phyloP scores from a whole-genome alignment of 2,797 vertebrate genomes.

The Sciurus vulgaris region DNA sequence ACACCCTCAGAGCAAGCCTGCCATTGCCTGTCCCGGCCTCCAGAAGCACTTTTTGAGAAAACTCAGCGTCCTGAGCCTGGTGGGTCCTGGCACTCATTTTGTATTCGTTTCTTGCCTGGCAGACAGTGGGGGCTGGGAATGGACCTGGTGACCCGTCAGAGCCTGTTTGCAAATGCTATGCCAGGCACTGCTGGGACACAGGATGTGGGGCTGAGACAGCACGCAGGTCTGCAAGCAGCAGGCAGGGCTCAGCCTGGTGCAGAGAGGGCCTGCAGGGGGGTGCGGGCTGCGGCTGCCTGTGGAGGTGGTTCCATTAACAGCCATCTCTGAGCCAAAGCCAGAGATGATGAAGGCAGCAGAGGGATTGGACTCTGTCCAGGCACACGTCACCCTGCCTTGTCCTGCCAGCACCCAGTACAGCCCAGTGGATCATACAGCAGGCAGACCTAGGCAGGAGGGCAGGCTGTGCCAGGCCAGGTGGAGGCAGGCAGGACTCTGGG shows the following conservation, averaged over 20 bases:
- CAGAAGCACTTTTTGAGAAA: not conserved
- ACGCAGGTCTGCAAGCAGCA: not conserved
- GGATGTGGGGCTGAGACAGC: not conserved
- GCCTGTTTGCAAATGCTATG: not conserved
- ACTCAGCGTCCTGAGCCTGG: not conserved
- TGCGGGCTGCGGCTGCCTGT: fast-evolving
- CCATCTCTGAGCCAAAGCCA: slow-evolving; percentile 22
- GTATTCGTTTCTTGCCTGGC: not conserved
- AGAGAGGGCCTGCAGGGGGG: not conserved
- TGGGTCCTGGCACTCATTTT: not conserved
- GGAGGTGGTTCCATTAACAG: not conserved
- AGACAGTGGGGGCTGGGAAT: not conserved
- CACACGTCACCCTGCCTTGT: not conserved
- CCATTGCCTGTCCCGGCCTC: not conserved
- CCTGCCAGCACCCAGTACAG: not conserved
- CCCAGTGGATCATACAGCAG: slow-evolving; percentile 39
- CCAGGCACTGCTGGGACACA: not conserved
- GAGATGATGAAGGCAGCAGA: slow-evolving; percentile 27
- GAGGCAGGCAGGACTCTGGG: not conserved
- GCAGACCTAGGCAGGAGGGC: not conserved
- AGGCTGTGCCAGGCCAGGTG: not conserved
- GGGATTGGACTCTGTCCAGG: not conserved
- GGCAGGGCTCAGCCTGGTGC: not conserved
- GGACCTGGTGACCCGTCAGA: fast-evolving
- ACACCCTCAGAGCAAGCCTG: not conserved